Conservation (phyloP, 2,888 invertebrate species). For the Lampropteryx suffumata region DNA sequence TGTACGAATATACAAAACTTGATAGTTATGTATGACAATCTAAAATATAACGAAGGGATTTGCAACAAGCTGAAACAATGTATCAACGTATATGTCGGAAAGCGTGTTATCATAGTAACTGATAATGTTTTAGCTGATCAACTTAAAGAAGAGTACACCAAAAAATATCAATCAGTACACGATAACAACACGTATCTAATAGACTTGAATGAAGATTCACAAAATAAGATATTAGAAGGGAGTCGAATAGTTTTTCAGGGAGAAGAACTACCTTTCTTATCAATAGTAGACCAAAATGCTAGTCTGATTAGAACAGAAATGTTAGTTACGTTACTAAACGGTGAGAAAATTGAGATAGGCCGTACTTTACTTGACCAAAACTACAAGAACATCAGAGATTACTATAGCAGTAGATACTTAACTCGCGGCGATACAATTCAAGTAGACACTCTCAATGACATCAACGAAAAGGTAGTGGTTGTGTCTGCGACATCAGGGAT, state of each 20-base stretch:
- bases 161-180: slow-evolving; percentile 22
- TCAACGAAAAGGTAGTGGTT: slow-evolving; percentile 40
- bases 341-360: slow-evolving; percentile 44
- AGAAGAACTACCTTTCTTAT: slow-evolving; percentile 32
- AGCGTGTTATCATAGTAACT: slow-evolving; percentile 39
- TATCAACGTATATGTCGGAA: slow-evolving; percentile 31
- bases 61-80: slow-evolving; percentile 40
- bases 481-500: slow-evolving; percentile 42
- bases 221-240: slow-evolving; percentile 35
- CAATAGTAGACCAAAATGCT: slow-evolving; percentile 35
- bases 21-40: slow-evolving; percentile 42
- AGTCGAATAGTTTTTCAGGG: slow-evolving; percentile 42
- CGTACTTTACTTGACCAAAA: slow-evolving; percentile 31
- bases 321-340: slow-evolving; percentile 38
- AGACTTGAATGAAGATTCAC: slow-evolving; percentile 37
- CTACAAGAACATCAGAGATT: slow-evolving; percentile 41
- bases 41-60: slow-evolving; percentile 31
- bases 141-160: slow-evolving; percentile 17
- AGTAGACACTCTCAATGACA: slow-evolving; percentile 40
- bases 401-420: slow-evolving; percentile 40
- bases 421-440: slow-evolving; percentile 26
- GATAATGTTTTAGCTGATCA: slow-evolving; percentile 30
- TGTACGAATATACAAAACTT: slow-evolving; percentile 35
- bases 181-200: slow-evolving; percentile 36
- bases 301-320: slow-evolving; percentile 38